Evolutionary conservation across 2,888 invertebrate species (phyloP), one percentile per base, ranked within the genome.

Genomic region (Catocala sponsa): DNA sequence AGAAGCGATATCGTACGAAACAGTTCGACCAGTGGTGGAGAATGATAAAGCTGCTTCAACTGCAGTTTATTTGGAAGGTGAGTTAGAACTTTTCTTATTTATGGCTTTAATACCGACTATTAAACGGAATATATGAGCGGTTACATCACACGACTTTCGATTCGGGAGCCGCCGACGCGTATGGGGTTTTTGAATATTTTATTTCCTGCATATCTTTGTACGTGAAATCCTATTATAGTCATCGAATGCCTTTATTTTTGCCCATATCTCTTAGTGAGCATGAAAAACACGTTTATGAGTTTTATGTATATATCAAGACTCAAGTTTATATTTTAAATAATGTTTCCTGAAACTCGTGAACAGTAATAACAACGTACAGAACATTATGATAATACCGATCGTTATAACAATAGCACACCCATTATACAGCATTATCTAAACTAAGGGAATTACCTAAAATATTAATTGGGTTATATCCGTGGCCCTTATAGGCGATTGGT

Each of bases 51-150:
- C 96, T 83, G 91, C 94, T 70, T 96, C 96, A 67, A 96, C 96
- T 81, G 96, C 96, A 90, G 95, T 98, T 85, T 96, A 96, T 87
- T 92, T 98, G 80, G 96, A 96, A 89, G 97, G 98, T 98, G 88
- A 97, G 97, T 95, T 68, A 42, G 63, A 74, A 78, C 68, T 80
- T 76, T 77, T 70, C 61, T 80, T 82, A 80, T 78, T 76, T 78
- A 81, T 70, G 65, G 25, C 64, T 65, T 70, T 75, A 76, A 76
- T 78, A 79, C 63, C 59, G 58, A 70, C 68, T 68, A 77, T 77
- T 76, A 69, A 71, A 70, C 67, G 50, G 55, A 78, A 76, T 72
- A 68, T 74, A 74, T 63, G 68, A 63, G 59, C 65, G 57, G 70
- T 65, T 67, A 63, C 61, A 65, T 72, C 76, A 56, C 55, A 59